A percentile compares a stretch with the other conserved stretches of the same genome.
phyloP scores from a whole-genome alignment of 2,888 invertebrate species.

The Trachelus stipa region DNA sequence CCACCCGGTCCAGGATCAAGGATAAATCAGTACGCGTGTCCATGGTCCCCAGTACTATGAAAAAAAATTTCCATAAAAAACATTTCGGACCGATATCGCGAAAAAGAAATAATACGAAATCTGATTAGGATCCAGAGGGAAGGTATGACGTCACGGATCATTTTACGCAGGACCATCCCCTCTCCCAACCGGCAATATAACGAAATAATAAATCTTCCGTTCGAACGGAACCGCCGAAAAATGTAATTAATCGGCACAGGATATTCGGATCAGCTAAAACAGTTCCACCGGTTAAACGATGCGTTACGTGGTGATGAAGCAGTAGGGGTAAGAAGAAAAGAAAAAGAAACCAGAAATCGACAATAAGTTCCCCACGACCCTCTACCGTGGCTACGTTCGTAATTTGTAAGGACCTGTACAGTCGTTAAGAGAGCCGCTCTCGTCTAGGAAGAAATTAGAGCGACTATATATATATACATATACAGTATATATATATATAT shows the following conservation, averaged over 20 bases:
- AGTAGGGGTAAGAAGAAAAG: neutral
- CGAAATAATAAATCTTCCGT: too few species aligned
- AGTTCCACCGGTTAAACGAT: neutral
- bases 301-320: neutral
- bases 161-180: too few species aligned
- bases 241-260: neutral
- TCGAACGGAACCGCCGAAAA: neutral
- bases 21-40: neutral
- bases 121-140: neutral
- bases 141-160: neutral
- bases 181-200: neutral
- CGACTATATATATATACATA: neutral
- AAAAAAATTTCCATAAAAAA: neutral
- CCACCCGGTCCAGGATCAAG: too few species aligned
- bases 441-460: slow-evolving; percentile 14
- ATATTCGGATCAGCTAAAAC: neutral
- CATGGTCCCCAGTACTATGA: too few species aligned
- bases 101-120: neutral
- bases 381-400: neutral
- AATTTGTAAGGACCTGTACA: neutral
- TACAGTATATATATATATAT: too few species aligned
- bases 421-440: slow-evolving; percentile 30
- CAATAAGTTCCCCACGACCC: neutral
- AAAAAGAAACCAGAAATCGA: neutral
- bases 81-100: neutral